Evolutionary conservation across 2,888 invertebrate genomes (phyloP), one percentile per base, ranked within the genome.

Genomic region (Thysanoteuthis rhombus): DNA sequence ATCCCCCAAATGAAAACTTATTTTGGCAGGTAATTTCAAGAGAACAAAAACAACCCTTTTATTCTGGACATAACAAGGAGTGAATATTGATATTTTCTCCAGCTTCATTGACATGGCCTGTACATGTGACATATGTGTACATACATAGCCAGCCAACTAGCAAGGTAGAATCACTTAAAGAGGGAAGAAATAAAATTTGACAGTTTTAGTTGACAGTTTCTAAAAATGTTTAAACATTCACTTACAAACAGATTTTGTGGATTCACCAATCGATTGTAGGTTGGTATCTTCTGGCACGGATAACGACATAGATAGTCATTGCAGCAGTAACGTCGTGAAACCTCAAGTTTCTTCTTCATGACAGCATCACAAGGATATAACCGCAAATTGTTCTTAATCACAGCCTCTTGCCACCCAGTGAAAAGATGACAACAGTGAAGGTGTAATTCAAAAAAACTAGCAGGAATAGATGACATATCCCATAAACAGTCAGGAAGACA

Each of bases 311-410:
- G 19, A 22, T 92, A 92, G 32, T 92, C 92, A 19, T 40, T 92
- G 42, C 40, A 92, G n/a, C 92, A 92, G 32, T 28, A 22, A 19
- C 32, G 19, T 5, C 92, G 92, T 3, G 45, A 6, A 4, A 92
- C 8, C 5, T 39, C 25, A 0, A 92, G 45, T 42, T 36, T 40
- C 45, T 92, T 40, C 28, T 92, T 92, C n/a, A 32, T 45, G 0
- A 2, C 0, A n/a, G 1, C 75, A 16, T n/a, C 4, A 91, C 93
- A 92, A 38, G 94, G 94, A 94, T 94, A 95, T 93, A 95, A 94
- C 89, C 95, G 94, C 89, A 96, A 93, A 94, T 96, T 96, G 93
- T 93, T 94, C 75, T 95, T 92, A 89, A 96, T 96, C 16, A 96
- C 94, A 58, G 95, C 94, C 93, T 94, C 94, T 95, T 96, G 96